Evolutionary conservation across 2,113 vertebrate genomes (phyloP), one percentile per base, ranked within the genome.

Genomic region (Octodon degus): DNA sequence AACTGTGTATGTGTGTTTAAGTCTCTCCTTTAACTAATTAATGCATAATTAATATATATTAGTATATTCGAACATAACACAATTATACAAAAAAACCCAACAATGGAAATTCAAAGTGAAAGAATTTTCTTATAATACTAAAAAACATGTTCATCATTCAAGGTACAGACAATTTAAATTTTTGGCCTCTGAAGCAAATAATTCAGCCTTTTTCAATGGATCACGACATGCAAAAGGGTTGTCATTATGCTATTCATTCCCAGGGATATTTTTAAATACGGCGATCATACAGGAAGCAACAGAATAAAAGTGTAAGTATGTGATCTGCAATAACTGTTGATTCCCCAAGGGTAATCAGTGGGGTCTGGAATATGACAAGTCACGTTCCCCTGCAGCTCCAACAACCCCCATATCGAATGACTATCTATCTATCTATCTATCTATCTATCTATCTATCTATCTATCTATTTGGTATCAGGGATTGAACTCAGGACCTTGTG

Each of bases 21-120:
- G 7, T 47, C 63, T 53, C 72, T 86, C 55, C 60, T 79, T 81
- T 81, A 84, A 74, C 40, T 86, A 95, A 22, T 62, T 85, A 70
- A 83, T 7, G 70, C 8, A 68, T 2, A 58, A 27, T 37, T 86
- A 63, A 14, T 70, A 60, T 70, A 58, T 92, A 40, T 81, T 53
- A 89, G 30, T 32, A 62, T 74, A 86, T 63, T 12, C 93, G 47
- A 96, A 89, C 83, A 79, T 89, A 86, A 89, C 4, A 80, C 9
- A 92, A 60, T 3, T 24, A 40, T 20, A 76, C 77, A 79, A 84
- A 11, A 37, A 32, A 95, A 74, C 19, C 22, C 7, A 74, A 90
- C 25, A 80, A 89, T 13, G 24, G 27, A 94, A 76, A 40, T 58
- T 68, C 32, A 72, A 12, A 30, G 7, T 70, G 95, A 80, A 85